Base-by-base conservation (phyloP, 2,113 vertebrate species). In the Aplodontia rufa region DNA sequence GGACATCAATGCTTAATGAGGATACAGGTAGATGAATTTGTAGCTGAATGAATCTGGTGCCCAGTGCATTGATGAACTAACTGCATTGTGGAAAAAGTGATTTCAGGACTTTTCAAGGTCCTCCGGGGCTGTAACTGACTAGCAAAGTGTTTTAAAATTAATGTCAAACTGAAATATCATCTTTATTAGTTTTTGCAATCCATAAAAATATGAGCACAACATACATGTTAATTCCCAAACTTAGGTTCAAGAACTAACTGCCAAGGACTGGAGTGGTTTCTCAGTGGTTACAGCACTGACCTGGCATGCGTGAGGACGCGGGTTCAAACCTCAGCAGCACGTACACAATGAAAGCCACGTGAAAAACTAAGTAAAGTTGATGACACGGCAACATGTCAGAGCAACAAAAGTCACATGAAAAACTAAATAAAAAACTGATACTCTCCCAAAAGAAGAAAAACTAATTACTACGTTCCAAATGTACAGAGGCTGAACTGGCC, bases 91-190 rank as follows among this genome's bases (percentile, higher is more conserved):
- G 47, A 84, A 78, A 78, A 58, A 76, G 81, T 40, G 51, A 85
- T 60, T 64, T 87, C 32, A 9, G 81, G 89, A 60, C n/a, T 92
- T 96, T 79, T 68, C 55, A 55, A 12, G 37, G 71, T 45, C 58
- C 16, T 53, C n/a, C 47, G 55, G 49, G 89, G 40, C 69, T 88
- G 35, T 40, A 68, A 14, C 76, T 81, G 85, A 90, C 78, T 71
- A 92, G 66, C 47, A 16, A 58, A 90, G 40, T 85, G 58, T 87
- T 95, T 91, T 93, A 51, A 84, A 58, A 91, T 90, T 51, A 96
- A 66, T 90, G 80, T 69, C 55, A 90, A n/a, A 90, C 58, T 24
- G 37, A 94, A 97, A 93, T 68, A 79, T 13, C 40, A 32, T 47
- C 6, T 75, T 64, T 80, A 3, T 92, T 87, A 74, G 68, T 88